Conservation (phyloP, 2,888 invertebrate species). For the Tipula confusa region DNA sequence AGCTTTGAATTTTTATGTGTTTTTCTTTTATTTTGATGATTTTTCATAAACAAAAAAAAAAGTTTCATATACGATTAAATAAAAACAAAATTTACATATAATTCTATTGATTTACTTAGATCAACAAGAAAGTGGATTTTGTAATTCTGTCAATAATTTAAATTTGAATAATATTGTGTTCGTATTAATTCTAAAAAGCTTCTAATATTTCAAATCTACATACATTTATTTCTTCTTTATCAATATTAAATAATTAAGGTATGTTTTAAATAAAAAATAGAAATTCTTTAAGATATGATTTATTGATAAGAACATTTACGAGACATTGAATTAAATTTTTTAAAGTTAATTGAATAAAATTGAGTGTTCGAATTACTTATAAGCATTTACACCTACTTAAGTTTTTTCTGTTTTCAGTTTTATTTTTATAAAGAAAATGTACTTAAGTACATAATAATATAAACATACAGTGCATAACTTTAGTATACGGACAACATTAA, state of each 20-base stretch:
- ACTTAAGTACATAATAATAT: neutral
- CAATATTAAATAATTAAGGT: neutral
- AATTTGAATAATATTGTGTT: neutral
- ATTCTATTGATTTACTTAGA: neutral
- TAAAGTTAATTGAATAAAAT: neutral
- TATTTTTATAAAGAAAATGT: neutral
- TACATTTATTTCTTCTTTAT: neutral
- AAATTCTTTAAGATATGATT: neutral
- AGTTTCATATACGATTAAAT: neutral
- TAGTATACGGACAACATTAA: no score
- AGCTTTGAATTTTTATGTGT: neutral
- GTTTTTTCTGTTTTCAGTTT: neutral
- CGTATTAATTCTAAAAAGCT: neutral
- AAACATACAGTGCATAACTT: no score
- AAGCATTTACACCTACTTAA: neutral
- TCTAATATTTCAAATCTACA: neutral
- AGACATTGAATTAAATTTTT: neutral
- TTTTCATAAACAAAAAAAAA: neutral
- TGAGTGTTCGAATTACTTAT: neutral
- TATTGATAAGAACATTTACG: neutral
- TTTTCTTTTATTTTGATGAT: neutral
- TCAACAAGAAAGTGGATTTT: neutral
- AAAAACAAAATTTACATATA: neutral
- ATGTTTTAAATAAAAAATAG: neutral
- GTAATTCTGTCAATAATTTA: neutral